Conservation (phyloP, 2,888 invertebrate genomes). For the Acronicta leporina region DNA sequence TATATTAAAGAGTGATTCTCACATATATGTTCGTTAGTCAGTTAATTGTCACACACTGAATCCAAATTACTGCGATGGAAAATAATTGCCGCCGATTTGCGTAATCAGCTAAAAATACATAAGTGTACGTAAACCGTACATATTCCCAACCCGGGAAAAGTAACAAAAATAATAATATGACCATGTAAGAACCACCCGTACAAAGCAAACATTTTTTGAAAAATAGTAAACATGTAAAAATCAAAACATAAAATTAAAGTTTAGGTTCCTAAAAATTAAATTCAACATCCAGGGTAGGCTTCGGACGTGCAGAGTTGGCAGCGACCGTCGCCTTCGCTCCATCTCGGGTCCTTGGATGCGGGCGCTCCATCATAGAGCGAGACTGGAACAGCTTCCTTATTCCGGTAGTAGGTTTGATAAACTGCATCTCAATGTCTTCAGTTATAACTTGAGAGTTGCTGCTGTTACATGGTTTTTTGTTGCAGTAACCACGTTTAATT, state of each 20-base stretch:
- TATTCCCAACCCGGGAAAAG: too few relatives aligned
- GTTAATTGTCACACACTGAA: too few relatives aligned
- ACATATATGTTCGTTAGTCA: neutral
- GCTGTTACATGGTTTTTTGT: neutral
- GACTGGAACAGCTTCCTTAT: slow-evolving; percentile 1
- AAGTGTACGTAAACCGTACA: too few relatives aligned
- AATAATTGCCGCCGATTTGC: too few relatives aligned
- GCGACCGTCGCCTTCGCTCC: neutral
- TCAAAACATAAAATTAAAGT: neutral
- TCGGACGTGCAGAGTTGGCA: neutral
- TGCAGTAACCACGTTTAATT: slow-evolving; percentile 3
- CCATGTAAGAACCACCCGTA: slow-evolving; percentile 6
- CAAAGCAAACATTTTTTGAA: neutral
- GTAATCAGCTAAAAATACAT: too few relatives aligned
- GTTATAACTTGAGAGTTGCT: neutral
- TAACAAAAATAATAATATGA: too few relatives aligned
- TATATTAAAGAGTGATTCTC: neutral
- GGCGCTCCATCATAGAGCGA: neutral
- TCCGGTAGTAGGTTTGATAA: neutral
- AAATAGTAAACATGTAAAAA: neutral
- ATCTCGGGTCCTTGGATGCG: neutral
- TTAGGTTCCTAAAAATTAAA: neutral
- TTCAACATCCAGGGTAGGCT: neutral
- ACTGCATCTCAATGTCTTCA: slow-evolving; percentile 3
- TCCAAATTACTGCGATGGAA: too few relatives aligned